Percentiles rank a stretch among this genome's conserved stretches.
phyloP scores from a whole-genome alignment of 2,113 vertebrate species.

The Erpornis zantholeuca region DNA sequence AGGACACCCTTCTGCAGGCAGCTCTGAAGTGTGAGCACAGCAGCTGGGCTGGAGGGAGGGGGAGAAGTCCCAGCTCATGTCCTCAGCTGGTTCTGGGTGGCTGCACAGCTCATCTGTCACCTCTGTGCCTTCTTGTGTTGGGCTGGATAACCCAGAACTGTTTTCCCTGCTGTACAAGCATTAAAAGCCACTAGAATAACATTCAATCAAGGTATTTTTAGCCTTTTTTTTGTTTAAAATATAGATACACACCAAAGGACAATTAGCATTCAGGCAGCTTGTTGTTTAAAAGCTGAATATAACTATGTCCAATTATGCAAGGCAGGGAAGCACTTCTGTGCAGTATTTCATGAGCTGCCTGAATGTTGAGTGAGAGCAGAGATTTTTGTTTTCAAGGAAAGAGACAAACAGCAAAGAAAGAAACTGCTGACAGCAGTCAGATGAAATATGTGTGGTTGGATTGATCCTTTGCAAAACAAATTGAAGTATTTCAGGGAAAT shows the following conservation, averaged over 20 bases:
- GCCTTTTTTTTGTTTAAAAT: background rate
- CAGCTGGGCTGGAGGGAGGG: background rate
- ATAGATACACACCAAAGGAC: background rate
- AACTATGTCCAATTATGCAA: background rate
- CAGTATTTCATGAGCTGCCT: background rate
- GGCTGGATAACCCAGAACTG: background rate
- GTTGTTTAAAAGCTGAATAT: background rate
- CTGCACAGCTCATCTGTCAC: background rate
- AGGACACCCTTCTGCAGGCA: background rate
- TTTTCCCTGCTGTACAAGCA: background rate
- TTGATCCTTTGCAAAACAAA: background rate
- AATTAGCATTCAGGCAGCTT: background rate
- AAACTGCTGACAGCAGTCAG: background rate
- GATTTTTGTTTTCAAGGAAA: background rate
- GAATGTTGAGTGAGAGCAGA: background rate
- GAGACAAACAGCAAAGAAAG: background rate
- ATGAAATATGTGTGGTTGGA: background rate
- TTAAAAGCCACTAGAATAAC: background rate
- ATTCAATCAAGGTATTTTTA: background rate
- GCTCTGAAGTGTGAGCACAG: background rate
- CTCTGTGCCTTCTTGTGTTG: background rate
- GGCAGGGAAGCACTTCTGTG: background rate
- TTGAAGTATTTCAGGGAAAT: background rate
- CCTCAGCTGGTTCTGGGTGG: background rate
- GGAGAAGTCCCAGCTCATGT: background rate